These are phyloP conservation scores for Tyrophagus putrescentiae DNA, from an alignment of 1,140 invertebrate species.

Conservation along the genomic window DNA sequence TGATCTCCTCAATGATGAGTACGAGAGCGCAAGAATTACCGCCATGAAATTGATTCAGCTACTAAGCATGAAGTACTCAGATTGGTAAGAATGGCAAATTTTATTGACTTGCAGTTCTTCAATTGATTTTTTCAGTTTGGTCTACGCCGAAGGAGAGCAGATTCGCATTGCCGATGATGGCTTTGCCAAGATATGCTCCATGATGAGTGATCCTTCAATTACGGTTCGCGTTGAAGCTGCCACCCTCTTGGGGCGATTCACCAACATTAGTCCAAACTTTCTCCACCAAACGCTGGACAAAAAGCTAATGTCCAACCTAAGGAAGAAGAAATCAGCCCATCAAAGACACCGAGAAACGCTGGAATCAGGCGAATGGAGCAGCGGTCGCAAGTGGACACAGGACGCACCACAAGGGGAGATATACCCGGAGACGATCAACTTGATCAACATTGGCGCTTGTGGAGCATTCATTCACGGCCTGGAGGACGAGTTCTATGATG, in stretches of 20 bases:
- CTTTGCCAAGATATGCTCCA: constrained; percentile 84
- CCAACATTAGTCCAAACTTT: constrained; percentile 68
- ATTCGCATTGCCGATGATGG: constrained; percentile 80
- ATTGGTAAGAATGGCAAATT: constrained; percentile 33
- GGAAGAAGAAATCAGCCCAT: constrained; percentile 49
- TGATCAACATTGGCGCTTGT: constrained; percentile 84
- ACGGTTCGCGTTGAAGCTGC: constrained; percentile 63
- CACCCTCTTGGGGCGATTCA: constrained; percentile 56
- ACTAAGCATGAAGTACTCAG: constrained; percentile 66
- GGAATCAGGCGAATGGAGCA: constrained; percentile 70
- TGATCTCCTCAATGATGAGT: constrained; percentile 72
- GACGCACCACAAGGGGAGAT: constrained; percentile 62
- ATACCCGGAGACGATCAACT: constrained; percentile 56
- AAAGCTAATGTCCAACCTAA: constrained; percentile 94
- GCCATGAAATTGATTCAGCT: constrained; percentile 71
- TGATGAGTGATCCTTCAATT: constrained; percentile 79
- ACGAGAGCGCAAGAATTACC: constrained; percentile 74
- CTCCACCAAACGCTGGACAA: constrained; percentile 93
- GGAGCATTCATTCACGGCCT: constrained; percentile 95
- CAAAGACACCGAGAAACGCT: constrained; percentile 63
- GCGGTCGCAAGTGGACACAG: constrained; percentile 78
- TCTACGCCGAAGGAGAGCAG: constrained; percentile 32
- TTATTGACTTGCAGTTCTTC: constrained; percentile 21
- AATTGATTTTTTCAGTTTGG: constrained; percentile 26
- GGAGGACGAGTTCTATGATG: constrained; percentile 94